Conservation (phyloP, 1,140 invertebrate genomes). For the Aricia agestis region DNA sequence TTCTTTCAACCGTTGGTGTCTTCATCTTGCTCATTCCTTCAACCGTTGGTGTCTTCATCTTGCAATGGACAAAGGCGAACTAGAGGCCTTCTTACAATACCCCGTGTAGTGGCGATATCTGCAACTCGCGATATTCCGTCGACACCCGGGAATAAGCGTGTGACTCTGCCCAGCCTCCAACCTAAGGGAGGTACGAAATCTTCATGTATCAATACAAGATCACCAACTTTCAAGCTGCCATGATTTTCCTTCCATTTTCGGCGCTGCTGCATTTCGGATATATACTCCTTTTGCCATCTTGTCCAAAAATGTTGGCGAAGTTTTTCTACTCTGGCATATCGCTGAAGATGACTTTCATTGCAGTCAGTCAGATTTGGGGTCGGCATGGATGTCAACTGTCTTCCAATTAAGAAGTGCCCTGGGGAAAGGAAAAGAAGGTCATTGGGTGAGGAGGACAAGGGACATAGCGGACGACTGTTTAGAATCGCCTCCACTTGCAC, state of each 20-base stretch:
- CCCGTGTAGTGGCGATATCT: too few relatives aligned
- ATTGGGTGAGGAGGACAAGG: too few relatives aligned
- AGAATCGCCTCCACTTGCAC: too few relatives aligned
- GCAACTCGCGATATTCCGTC: background rate
- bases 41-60: too few relatives aligned
- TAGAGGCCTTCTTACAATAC: too few relatives aligned
- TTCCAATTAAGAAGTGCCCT: background rate
- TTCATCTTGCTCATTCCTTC: too few relatives aligned
- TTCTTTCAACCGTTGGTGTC: too few relatives aligned
- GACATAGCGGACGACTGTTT: too few relatives aligned
- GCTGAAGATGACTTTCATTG: conserved; percentile 10
- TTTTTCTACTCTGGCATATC: conserved; percentile 15
- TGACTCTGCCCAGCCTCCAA: background rate
- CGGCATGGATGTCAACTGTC: conserved; percentile 13
- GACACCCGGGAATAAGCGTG: background rate
- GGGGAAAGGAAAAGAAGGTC: too few relatives aligned
- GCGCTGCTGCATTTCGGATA: conserved; percentile 20
- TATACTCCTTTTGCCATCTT: conserved; percentile 20
- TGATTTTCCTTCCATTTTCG: conserved; percentile 2
- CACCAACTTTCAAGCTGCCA: background rate
- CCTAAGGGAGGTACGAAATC: background rate
- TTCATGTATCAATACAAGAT: background rate
- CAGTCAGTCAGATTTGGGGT: conserved; percentile 8
- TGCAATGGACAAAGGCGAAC: too few relatives aligned
- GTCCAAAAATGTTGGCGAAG: conserved; percentile 17